phyloP scores from a whole-genome alignment of 2,113 vertebrate genomes.

The Sturnus vulgaris region DNA sequence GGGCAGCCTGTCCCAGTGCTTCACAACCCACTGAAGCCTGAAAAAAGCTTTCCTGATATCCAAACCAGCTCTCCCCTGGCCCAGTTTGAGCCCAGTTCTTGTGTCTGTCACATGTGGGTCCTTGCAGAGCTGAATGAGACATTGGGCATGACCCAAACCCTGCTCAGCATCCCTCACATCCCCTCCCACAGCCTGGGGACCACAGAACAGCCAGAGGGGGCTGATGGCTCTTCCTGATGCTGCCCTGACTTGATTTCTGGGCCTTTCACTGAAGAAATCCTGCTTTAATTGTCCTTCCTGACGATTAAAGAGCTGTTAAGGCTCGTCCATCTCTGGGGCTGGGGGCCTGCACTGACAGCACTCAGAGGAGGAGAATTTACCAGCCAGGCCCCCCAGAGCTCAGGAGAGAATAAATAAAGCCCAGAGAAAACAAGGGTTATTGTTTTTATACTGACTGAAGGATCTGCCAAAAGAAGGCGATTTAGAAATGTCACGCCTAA shows the following conservation, averaged over 20 bases:
- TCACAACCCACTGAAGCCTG: too few relatives aligned
- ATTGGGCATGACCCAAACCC: rapidly evolving
- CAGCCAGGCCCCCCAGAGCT: background rate
- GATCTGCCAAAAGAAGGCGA: background rate
- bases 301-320: background rate
- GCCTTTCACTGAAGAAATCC: background rate
- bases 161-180: rapidly evolving
- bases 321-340: background rate
- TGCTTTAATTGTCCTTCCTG: background rate
- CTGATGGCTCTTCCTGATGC: background rate
- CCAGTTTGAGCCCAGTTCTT: background rate
- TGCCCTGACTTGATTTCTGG: background rate
- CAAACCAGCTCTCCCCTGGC: background rate
- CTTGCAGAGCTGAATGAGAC: background rate
- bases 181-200: background rate
- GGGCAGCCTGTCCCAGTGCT: background rate
- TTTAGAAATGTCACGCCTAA: slow-evolving; percentile 44
- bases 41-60: background rate
- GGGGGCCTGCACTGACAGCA: background rate
- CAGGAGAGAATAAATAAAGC: background rate
- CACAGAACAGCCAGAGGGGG: rapidly evolving
- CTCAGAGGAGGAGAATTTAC: slow-evolving; percentile 6
- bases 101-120: background rate
- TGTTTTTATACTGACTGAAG: slow-evolving; percentile 24
- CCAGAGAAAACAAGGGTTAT: background rate